These are phyloP conservation scores for Argentina silus DNA, from an alignment of 2,797 vertebrate genomes.

Conservation along the genomic window DNA sequence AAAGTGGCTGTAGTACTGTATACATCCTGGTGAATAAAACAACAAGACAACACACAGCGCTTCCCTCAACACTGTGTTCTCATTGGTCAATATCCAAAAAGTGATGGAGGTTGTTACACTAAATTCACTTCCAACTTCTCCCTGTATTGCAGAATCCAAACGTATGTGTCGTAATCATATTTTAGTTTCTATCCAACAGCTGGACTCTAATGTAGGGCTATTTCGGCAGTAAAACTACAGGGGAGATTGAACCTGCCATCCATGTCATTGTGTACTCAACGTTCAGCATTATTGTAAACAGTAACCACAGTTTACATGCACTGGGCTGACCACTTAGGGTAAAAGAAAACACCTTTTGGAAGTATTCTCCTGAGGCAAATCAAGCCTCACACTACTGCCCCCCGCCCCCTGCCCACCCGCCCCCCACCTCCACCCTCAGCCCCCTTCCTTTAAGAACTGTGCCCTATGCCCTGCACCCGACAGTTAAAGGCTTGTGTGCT, in stretches of 20 bases:
- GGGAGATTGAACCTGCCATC: not conserved
- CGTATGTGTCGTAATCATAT: constrained; percentile 5
- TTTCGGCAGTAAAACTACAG: not conserved
- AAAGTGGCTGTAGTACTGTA: constrained; percentile 41
- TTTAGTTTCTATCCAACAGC: constrained; percentile 24
- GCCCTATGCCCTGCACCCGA: constrained; percentile 62
- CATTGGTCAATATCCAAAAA: constrained; percentile 29
- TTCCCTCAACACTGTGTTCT: constrained; percentile 18
- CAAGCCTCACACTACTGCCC: constrained; percentile 36
- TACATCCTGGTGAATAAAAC: constrained; percentile 37
- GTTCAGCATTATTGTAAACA: constrained; percentile 16
- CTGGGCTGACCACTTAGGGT: constrained; percentile 8
- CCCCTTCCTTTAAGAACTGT: constrained; percentile 58
- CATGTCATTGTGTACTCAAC: not conserved
- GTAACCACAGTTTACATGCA: not conserved
- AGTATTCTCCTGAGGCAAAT: constrained; percentile 40
- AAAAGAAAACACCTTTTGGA: not conserved
- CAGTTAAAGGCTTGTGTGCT: constrained; percentile 70
- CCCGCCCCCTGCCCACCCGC: constrained; percentile 36
- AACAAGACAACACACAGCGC: constrained; percentile 17
- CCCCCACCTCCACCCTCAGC: constrained; percentile 29
- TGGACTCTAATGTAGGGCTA: constrained; percentile 8
- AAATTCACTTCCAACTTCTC: constrained; percentile 13
- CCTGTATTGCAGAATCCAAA: constrained; percentile 36
- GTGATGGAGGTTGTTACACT: constrained; percentile 6